These are phyloP conservation scores for Tupiocoris notatus DNA, from an alignment of 2,888 invertebrate species.

Conservation along the genomic window DNA sequence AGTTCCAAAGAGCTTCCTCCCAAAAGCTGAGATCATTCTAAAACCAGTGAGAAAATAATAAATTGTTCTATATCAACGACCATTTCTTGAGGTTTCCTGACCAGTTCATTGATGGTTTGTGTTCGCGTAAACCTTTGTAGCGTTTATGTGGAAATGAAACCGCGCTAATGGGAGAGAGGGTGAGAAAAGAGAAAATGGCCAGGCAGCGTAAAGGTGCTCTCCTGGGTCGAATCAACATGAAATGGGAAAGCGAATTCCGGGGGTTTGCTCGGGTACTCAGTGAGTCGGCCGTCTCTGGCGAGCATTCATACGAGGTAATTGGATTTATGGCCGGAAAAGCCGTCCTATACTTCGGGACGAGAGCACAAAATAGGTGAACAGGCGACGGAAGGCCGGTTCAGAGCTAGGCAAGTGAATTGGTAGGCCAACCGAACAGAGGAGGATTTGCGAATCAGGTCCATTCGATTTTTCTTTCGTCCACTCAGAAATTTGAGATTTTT, in stretches of 20 bases:
- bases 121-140: not conserved
- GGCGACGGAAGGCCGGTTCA: too few relatives aligned
- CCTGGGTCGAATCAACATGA: slow-evolving; percentile 34
- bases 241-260: slow-evolving; percentile 34
- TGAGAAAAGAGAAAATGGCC: not conserved
- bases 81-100: too few relatives aligned
- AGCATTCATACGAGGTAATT: slow-evolving; percentile 30
- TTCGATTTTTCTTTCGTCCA: not conserved
- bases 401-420: not conserved
- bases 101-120: not conserved
- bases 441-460: not conserved
- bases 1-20: too few relatives aligned
- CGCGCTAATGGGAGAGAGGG: not conserved
- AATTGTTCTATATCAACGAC: too few relatives aligned
- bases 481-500: too few relatives aligned
- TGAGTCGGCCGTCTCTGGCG: not conserved
- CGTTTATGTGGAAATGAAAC: not conserved
- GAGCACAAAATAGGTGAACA: not conserved
- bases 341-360: slow-evolving; percentile 15
- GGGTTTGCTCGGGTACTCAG: slow-evolving; percentile 20
- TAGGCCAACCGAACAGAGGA: not conserved
- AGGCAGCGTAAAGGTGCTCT: not conserved
- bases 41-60: too few relatives aligned
- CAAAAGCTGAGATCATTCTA: too few relatives aligned
- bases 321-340: slow-evolving; percentile 36